phyloP scores from a whole-genome alignment of 2,888 invertebrate species.

The Drosophila quinaria region DNA sequence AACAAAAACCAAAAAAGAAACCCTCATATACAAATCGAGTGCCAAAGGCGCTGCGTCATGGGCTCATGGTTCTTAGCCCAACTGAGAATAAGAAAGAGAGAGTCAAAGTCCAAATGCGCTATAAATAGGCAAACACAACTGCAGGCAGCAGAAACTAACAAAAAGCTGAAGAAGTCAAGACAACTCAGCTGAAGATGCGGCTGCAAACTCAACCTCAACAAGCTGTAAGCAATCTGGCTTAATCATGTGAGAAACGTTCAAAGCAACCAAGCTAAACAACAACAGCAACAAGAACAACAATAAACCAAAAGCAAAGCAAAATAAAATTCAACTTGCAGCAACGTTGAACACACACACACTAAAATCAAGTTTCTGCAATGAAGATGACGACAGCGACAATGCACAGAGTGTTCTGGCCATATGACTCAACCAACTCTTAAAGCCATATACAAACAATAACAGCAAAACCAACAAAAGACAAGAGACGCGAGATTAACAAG shows the following conservation, averaged over 20 bases:
- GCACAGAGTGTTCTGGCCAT: slow-evolving; percentile 61
- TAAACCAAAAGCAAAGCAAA: slow-evolving; percentile 43
- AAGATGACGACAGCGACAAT: slow-evolving; percentile 40
- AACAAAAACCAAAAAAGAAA: not conserved
- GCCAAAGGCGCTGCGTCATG: slow-evolving; percentile 72
- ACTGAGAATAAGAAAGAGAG: slow-evolving; percentile 13
- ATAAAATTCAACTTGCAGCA: slow-evolving; percentile 45
- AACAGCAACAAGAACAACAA: slow-evolving; percentile 20
- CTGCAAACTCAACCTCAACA: slow-evolving; percentile 33
- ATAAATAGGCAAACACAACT: slow-evolving; percentile 73
- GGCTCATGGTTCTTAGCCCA: slow-evolving; percentile 40
- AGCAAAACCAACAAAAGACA: slow-evolving; percentile 14
- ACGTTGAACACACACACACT: slow-evolving; percentile 37
- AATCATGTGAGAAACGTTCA: slow-evolving; percentile 80
- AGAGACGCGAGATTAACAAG: slow-evolving; percentile 4
- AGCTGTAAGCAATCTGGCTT: slow-evolving; percentile 78
- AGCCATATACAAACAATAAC: slow-evolving; percentile 43
- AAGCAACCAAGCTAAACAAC: slow-evolving; percentile 31
- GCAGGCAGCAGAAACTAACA: slow-evolving; percentile 21
- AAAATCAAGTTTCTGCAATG: slow-evolving; percentile 53
- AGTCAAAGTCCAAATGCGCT: slow-evolving; percentile 72
- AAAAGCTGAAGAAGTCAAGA: slow-evolving; percentile 6
- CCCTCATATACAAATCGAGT: slow-evolving; percentile 15
- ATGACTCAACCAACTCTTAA: slow-evolving; percentile 66
- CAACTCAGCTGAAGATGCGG: slow-evolving; percentile 28